Conservation (phyloP, 2,888 invertebrate species). For the Drosophila seclusa region DNA sequence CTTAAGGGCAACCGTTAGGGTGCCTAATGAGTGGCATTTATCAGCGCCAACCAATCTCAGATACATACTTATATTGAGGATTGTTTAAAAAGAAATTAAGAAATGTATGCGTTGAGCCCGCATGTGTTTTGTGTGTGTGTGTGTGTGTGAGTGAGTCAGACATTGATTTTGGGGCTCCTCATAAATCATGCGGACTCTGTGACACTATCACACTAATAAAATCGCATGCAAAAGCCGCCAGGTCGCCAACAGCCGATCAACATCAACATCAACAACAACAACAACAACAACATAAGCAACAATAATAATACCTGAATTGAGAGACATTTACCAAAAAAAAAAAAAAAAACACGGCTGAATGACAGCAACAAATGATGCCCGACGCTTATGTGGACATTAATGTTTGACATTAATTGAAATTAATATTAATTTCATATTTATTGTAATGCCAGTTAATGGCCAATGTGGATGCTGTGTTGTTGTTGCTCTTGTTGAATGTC, state of each 20-base stretch:
- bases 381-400: constrained; percentile 83
- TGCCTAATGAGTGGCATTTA: constrained; percentile 76
- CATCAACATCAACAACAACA: constrained; percentile 34
- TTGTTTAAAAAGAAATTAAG: constrained; percentile 70
- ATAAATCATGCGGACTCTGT: constrained; percentile 83
- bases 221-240: constrained; percentile 74
- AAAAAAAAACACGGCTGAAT: constrained; percentile 41
- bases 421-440: constrained; percentile 84
- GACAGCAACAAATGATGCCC: constrained; percentile 82
- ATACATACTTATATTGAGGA: constrained; percentile 34
- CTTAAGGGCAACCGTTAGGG: constrained; percentile 63
- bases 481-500: constrained; percentile 6
- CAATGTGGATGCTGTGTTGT: constrained; percentile 41
- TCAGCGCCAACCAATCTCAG: constrained; percentile 52
- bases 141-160: constrained; percentile 46
- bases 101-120: constrained; percentile 49
- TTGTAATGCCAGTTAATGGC: constrained; percentile 75
- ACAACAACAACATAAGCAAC: constrained; percentile 10
- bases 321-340: constrained; percentile 30
- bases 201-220: constrained; percentile 84
- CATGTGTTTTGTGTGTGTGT: constrained; percentile 1
- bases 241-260: constrained; percentile 53
- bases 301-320: constrained; percentile 40
- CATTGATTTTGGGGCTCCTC: constrained; percentile 56
- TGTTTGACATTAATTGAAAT: constrained; percentile 84